Conservation (phyloP, 2,113 vertebrate species). For the Elachura formosa region DNA sequence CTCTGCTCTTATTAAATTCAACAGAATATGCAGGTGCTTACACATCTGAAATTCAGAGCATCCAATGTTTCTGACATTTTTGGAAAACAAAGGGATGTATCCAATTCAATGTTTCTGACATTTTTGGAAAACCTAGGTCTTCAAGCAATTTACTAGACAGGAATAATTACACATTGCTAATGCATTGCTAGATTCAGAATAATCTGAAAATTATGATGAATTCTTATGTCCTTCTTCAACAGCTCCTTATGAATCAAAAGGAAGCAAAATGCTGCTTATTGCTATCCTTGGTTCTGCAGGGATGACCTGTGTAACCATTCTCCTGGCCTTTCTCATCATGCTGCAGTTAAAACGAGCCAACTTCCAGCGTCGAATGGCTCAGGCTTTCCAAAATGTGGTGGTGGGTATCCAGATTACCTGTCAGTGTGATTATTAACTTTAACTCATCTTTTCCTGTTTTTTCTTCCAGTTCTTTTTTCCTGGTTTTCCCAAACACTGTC, state of each 20-base stretch:
- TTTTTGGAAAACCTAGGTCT: not conserved
- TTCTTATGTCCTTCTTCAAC: not conserved
- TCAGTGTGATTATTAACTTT: not conserved
- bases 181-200: not conserved
- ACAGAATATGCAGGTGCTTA: not conserved
- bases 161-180: not conserved
- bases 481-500: not conserved
- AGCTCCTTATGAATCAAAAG: constrained; percentile 68
- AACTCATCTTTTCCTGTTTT: not conserved
- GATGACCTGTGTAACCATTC: constrained; percentile 87
- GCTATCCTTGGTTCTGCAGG: constrained; percentile 88
- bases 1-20: not conserved
- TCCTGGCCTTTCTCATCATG: constrained; percentile 85
- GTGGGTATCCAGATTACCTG: constrained; percentile 10
- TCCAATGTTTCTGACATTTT: not conserved
- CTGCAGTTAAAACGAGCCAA: constrained; percentile 82
- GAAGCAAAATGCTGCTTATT: constrained; percentile 82
- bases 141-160: not conserved
- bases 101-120: not conserved
- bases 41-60: not conserved
- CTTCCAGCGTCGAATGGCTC: constrained; percentile 83
- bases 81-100: not conserved
- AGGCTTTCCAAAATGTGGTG: constrained; percentile 84
- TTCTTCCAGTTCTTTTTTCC: not conserved
- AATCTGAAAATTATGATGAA: not conserved